Base-by-base conservation (phyloP, 1,140 invertebrate species). In the Parasteatoda tepidariorum region DNA sequence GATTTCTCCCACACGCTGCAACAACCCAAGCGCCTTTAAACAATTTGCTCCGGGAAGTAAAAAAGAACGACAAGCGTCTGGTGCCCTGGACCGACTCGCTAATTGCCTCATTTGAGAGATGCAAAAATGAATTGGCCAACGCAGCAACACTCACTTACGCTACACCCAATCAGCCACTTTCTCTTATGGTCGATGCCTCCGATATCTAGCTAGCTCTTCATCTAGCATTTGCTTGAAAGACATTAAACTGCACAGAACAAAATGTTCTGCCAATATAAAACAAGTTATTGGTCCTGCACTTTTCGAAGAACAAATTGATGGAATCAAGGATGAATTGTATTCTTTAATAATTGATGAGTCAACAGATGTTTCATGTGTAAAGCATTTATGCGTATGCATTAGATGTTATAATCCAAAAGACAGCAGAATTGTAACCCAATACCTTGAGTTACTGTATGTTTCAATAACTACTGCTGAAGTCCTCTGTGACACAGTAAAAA, bases 1-100 rank as follows among this genome's bases (percentile, higher is more conserved):
- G 33, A 66, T 90, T 89, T 81, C 66, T 90, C 9, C 83, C 76
- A 18, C 86, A 87, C 54, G 84, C 87, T 18, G 83, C 87, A 6
- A 28, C 62, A 11, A 64, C 76, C 3, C 84, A 85, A 62, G 31
- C 57, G 4, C 82, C 82, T 24, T 73, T 86, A 6, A 62, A 86
- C n/a, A 66, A 26, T 2, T 67, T 86, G 3, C 9, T 30, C n/a
- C n/a, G n/a, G n/a, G n/a, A n/a, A n/a, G n/a, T n/a, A 64, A 30
- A 67, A 38, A 67, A 67, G 31, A 74, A 59, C 9, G 55, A 74
- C 34, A 74, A 74, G 24, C 55, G 55, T 9, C 28, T n/a, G 2
- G 28, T 61, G 18, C 31, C 30, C 22, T 61, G 55, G 55, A 61
- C 18, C 11, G 55, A 33, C 11, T 34, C 57, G 7, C 7, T 22